phyloP scores from a whole-genome alignment of 2,888 invertebrate genomes.

The Eudemis profundana region DNA sequence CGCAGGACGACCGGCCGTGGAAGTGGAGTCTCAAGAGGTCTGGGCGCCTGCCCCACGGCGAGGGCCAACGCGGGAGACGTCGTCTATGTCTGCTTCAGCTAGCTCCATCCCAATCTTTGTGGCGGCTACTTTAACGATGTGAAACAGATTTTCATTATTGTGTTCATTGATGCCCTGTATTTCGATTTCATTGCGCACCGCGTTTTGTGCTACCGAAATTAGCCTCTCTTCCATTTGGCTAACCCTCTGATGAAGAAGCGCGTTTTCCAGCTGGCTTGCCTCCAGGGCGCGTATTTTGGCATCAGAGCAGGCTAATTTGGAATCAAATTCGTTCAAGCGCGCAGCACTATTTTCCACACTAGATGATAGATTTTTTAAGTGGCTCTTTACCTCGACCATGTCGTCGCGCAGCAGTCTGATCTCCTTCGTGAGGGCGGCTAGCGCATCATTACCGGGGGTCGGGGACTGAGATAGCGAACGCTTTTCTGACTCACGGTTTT shows the following conservation, averaged over 20 bases:
- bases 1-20: conserved; percentile 14
- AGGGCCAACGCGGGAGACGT: not conserved
- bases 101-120: not conserved
- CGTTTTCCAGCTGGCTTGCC: conserved; percentile 2
- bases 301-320: not conserved
- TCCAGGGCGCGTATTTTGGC: not conserved
- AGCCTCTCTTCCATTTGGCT: not conserved
- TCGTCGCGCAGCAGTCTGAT: not conserved
- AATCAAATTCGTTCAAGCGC: not conserved
- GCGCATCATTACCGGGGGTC: not conserved
- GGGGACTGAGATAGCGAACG: not conserved
- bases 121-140: not conserved
- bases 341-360: not conserved
- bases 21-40: not conserved
- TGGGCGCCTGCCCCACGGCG: not conserved
- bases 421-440: not conserved
- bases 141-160: not conserved
- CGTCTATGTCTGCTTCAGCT: not conserved
- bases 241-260: not conserved
- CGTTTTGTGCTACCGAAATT: not conserved
- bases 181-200: conserved; percentile 3
- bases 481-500: conserved; percentile 9
- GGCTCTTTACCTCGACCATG: not conserved
- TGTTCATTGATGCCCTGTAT: conserved; percentile 1
- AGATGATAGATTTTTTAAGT: not conserved